A percentile compares a stretch with the other conserved stretches of the same genome.
Conservation (phyloP, 2,888 invertebrate species). For the Acronicta alni region DNA sequence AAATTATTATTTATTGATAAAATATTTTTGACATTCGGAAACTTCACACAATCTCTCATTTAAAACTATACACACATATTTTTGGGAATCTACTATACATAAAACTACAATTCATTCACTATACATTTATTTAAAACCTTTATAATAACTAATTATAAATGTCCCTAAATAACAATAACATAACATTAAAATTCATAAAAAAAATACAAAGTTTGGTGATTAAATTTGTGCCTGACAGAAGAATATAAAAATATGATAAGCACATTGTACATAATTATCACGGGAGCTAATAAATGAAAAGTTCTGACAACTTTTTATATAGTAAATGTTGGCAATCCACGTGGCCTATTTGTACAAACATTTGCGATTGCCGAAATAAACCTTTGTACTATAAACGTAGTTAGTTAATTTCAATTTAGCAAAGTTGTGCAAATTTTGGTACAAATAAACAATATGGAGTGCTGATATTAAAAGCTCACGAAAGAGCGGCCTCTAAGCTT, state of each 20-base stretch:
- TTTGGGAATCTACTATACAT: conserved; percentile 46
- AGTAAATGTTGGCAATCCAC: conserved; percentile 17
- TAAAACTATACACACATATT: conserved; percentile 39
- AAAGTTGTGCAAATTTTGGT: not conserved
- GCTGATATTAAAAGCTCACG: conserved; percentile 43
- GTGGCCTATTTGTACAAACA: not conserved
- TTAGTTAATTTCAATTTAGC: not conserved
- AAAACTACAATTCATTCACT: conserved; percentile 7
- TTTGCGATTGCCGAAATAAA: not conserved
- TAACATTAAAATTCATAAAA: conserved; percentile 30
- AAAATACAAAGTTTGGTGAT: conserved; percentile 59
- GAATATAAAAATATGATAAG: conserved; percentile 50
- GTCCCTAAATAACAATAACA: conserved; percentile 48
- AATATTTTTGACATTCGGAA: conserved; percentile 8
- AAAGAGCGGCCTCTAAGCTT: conserved; percentile 42
- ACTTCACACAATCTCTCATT: conserved; percentile 7
- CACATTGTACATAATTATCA: conserved; percentile 54
- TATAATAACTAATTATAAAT: conserved; percentile 50
- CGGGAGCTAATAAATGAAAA: conserved; percentile 45
- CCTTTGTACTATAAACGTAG: not conserved
- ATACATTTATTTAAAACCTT: conserved; percentile 7
- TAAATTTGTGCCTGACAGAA: conserved; percentile 66
- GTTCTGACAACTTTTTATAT: conserved; percentile 51
- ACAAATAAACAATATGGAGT: not conserved
- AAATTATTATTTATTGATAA: conserved; percentile 27